These are phyloP conservation scores for Drosophila funebris DNA, from an alignment of 1,140 invertebrate genomes.

Conservation along the genomic window DNA sequence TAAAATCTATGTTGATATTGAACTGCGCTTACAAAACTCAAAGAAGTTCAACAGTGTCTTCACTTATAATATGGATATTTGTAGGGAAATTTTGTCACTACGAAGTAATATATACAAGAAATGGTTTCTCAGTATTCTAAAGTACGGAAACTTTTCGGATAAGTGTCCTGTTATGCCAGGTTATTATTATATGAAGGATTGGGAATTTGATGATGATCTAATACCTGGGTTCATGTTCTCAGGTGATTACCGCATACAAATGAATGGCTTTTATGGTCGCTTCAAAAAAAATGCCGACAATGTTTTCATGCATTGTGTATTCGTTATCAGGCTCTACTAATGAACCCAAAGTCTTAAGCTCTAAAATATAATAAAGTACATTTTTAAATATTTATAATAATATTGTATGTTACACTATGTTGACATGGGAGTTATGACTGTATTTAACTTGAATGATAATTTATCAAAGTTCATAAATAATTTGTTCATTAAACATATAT, in stretches of 20 bases:
- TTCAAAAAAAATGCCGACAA: conserved; percentile 8
- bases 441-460: too few species aligned
- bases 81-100: conserved; percentile 29
- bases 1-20: conserved; percentile 34
- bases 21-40: conserved; percentile 33
- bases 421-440: too few species aligned
- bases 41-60: conserved; percentile 50
- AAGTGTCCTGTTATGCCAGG: conserved; percentile 41
- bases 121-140: conserved; percentile 37
- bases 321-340: conserved; percentile 15
- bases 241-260: conserved; percentile 47
- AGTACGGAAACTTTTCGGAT: conserved; percentile 47
- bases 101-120: conserved; percentile 48
- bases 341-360: too few species aligned
- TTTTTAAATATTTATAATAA: too few species aligned
- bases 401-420: too few species aligned
- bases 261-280: conserved; percentile 28
- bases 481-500: too few species aligned
- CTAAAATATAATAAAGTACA: too few species aligned
- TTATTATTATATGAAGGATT: conserved; percentile 50
- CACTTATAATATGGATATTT: conserved; percentile 47
- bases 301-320: conserved; percentile 21
- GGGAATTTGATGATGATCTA: conserved; percentile 22
- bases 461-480: too few species aligned
- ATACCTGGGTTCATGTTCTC: conserved; percentile 48